phyloP scores from a whole-genome alignment of 2,888 invertebrate genomes.

The Microctonus brassicae region DNA sequence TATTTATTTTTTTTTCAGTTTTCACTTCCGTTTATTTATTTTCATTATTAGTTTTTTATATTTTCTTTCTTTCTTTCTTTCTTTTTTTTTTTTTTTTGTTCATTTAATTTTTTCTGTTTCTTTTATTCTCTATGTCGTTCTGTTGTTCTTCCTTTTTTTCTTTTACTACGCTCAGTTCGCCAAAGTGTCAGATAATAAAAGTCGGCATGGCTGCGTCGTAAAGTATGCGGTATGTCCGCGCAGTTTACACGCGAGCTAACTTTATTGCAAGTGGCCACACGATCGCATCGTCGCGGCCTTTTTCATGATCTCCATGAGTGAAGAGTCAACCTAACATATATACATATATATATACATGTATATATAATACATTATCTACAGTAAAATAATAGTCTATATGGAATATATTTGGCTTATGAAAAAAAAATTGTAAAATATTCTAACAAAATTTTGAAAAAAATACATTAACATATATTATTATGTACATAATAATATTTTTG shows the following conservation, averaged over 20 bases:
- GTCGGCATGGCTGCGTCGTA: constrained; percentile 40
- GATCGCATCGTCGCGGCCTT: constrained; percentile 3
- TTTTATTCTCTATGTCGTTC: too few relatives aligned
- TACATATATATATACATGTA: not conserved
- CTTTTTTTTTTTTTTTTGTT: not conserved
- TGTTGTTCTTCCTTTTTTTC: constrained; percentile 40
- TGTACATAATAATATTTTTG: too few relatives aligned
- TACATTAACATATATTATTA: not conserved
- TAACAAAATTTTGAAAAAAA: not conserved
- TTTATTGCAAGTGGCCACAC: constrained; percentile 47
- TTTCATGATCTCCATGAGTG: constrained; percentile 1
- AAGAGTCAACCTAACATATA: not conserved
- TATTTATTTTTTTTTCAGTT: not conserved
- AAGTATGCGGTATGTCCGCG: constrained; percentile 43
- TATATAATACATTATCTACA: too few relatives aligned
- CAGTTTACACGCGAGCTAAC: constrained; percentile 47
- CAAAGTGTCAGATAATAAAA: constrained; percentile 51
- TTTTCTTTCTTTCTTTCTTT: not conserved
- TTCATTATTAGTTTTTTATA: not conserved
- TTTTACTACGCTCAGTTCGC: constrained; percentile 2
- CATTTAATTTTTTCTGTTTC: not conserved
- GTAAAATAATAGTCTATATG: too few relatives aligned
- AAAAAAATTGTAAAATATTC: not conserved
- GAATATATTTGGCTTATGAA: too few relatives aligned
- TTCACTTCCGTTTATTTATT: not conserved